These are phyloP conservation scores for Enteromius fasciolatus DNA, from an alignment of 2,797 vertebrate species.

Conservation along the genomic window DNA sequence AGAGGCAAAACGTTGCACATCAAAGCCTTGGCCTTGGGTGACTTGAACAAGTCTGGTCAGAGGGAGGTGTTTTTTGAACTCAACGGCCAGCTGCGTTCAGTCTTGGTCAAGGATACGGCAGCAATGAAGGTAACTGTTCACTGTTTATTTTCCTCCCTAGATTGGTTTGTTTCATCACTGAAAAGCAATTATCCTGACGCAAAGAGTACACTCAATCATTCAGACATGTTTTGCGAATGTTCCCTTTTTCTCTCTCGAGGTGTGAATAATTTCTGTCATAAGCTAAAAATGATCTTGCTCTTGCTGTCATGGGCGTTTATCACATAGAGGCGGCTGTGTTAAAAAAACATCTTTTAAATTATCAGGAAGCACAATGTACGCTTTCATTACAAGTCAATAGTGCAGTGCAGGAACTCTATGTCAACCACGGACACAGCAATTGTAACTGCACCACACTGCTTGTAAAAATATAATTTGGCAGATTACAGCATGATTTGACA, in stretches of 20 bases:
- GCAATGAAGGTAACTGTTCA: slow-evolving; percentile 87
- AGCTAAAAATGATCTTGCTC: slow-evolving; percentile 26
- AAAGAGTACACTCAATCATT: slow-evolving; percentile 40
- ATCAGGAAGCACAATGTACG: background rate
- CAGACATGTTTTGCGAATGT: slow-evolving; percentile 35
- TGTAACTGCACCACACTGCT: background rate
- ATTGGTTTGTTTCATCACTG: slow-evolving; percentile 40
- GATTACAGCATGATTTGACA: slow-evolving; percentile 15
- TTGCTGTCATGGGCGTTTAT: slow-evolving; percentile 36
- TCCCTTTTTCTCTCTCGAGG: slow-evolving; percentile 22
- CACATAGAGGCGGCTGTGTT: slow-evolving; percentile 24
- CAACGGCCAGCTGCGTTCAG: slow-evolving; percentile 91
- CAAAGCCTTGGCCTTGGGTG: slow-evolving; percentile 92
- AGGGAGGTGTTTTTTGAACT: slow-evolving; percentile 98
- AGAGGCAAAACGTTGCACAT: slow-evolving; percentile 93
- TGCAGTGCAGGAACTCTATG: background rate
- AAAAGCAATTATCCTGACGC: slow-evolving; percentile 44
- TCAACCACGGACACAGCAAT: background rate
- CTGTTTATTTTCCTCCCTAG: slow-evolving; percentile 28
- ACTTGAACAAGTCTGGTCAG: slow-evolving; percentile 90
- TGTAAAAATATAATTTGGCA: background rate
- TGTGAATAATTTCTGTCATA: slow-evolving; percentile 42
- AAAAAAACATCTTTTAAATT: slow-evolving; percentile 27
- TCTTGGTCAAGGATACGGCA: slow-evolving; percentile 90
- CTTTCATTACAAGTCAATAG: slow-evolving; percentile 23